A percentile compares a stretch with the other conserved stretches of the same genome.
Evolutionary conservation across 2,113 vertebrate genomes (phyloP).

Genomic region (Pachypanchax playfairii): DNA sequence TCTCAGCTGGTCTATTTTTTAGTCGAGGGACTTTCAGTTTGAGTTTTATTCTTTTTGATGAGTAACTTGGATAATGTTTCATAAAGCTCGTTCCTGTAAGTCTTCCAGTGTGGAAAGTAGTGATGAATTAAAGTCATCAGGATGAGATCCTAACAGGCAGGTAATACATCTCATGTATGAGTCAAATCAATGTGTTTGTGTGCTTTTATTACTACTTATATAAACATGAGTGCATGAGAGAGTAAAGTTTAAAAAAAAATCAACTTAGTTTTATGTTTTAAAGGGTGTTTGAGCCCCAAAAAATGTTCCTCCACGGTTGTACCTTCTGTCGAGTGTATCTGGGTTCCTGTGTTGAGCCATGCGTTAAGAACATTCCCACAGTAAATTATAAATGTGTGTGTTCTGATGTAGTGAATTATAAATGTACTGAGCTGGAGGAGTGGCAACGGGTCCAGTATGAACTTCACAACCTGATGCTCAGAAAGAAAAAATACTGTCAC

Average conservation of each 20-base stretch:
- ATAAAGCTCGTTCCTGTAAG: slow-evolving; percentile 46
- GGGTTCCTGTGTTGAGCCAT: slow-evolving; percentile 70
- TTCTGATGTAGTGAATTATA: slow-evolving; percentile 69
- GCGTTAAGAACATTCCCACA: slow-evolving; percentile 78
- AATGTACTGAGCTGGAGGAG: slow-evolving; percentile 60
- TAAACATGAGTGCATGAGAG: no score
- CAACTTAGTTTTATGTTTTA: slow-evolving; percentile 12
- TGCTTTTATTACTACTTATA: background rate
- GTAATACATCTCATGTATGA: background rate
- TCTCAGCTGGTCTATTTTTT: slow-evolving; percentile 11
- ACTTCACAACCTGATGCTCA: slow-evolving; percentile 34
- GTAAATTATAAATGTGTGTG: slow-evolving; percentile 76
- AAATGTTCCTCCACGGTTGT: slow-evolving; percentile 11
- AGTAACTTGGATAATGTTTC: slow-evolving; percentile 65
- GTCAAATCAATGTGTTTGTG: background rate
- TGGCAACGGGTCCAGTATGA: slow-evolving; percentile 61
- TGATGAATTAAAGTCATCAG: slow-evolving; percentile 39
- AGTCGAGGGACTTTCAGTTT: slow-evolving; percentile 23
- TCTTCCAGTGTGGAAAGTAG: slow-evolving; percentile 61
- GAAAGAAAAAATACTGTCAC: no score
- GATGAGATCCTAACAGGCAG: slow-evolving; percentile 47
- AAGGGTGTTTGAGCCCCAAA: slow-evolving; percentile 13
- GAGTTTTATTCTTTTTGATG: slow-evolving; percentile 44
- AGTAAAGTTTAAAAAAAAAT: background rate
- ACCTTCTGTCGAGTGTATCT: slow-evolving; percentile 55